phyloP scores from a whole-genome alignment of 2,797 vertebrate genomes.

The Coilia nasus region DNA sequence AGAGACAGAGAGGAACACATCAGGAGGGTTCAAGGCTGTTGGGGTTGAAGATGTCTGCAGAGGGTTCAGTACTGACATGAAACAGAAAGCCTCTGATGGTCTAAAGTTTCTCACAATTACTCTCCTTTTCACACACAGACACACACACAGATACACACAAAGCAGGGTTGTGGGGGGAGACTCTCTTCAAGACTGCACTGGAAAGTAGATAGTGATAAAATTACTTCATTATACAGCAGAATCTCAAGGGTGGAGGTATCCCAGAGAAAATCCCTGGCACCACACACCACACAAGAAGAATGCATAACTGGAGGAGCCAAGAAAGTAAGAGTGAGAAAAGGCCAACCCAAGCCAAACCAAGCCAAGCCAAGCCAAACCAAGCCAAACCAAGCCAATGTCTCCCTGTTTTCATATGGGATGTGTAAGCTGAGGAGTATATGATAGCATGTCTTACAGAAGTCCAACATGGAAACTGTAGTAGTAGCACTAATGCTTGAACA shows the following conservation, averaged over 20 bases:
- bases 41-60: slow-evolving; percentile 60
- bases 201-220: background rate
- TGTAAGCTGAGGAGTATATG: no score
- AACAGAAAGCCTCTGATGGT: background rate
- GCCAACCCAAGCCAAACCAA: background rate
- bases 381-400: background rate
- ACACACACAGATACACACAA: slow-evolving; percentile 34
- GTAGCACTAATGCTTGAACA: no score
- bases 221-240: background rate
- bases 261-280: background rate
- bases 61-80: background rate
- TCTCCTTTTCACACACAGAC: slow-evolving; percentile 39
- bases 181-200: background rate
- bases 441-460: no score
- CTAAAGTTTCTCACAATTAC: slow-evolving; percentile 8
- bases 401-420: no score
- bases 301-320: background rate
- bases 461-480: no score
- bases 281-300: background rate
- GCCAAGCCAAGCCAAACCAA: no score
- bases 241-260: background rate
- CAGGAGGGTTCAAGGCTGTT: slow-evolving; percentile 63
- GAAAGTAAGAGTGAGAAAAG: background rate
- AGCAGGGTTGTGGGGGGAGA: background rate
- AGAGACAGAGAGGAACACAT: slow-evolving; percentile 66